These are phyloP conservation scores for Lysandra coridon DNA, from an alignment of 2,888 invertebrate species.

Conservation along the genomic window DNA sequence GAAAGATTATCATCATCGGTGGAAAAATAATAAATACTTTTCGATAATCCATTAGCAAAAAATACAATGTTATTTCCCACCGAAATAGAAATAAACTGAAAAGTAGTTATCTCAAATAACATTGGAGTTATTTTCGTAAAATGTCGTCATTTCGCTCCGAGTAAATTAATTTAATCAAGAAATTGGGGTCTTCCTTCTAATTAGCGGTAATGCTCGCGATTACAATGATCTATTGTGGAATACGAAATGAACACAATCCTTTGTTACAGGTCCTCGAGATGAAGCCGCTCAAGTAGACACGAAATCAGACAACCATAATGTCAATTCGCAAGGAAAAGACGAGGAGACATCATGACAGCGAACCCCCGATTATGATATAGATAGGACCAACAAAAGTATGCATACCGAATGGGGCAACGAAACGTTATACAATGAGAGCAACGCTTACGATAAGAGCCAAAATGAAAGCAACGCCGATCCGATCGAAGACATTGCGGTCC, in stretches of 20 bases:
- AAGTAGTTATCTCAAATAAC: not conserved
- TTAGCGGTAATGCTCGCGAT: constrained; percentile 1
- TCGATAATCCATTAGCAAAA: not conserved
- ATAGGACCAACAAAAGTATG: constrained; percentile 59
- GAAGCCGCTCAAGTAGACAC: not conserved
- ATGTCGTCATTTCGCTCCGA: not conserved
- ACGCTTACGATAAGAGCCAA: constrained; percentile 47
- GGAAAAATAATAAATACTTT: not conserved
- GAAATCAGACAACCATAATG: constrained; percentile 29
- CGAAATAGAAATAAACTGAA: not conserved
- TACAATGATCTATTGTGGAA: not conserved
- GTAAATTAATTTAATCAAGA: not conserved
- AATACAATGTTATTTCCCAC: not conserved
- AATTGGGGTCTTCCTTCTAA: not conserved
- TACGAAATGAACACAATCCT: not conserved
- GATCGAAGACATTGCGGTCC: constrained; percentile 84
- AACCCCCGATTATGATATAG: constrained; percentile 66
- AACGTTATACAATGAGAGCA: constrained; percentile 53
- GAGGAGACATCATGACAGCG: constrained; percentile 56
- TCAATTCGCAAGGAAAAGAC: constrained; percentile 35
- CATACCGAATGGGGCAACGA: constrained; percentile 64
- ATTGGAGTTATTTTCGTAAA: not conserved
- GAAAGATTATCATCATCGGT: not conserved
- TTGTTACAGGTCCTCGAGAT: not conserved
- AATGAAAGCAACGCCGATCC: constrained; percentile 69